Evolutionary conservation across 2,113 vertebrate genomes (phyloP).

Genomic region (Ceyx melanurus): DNA sequence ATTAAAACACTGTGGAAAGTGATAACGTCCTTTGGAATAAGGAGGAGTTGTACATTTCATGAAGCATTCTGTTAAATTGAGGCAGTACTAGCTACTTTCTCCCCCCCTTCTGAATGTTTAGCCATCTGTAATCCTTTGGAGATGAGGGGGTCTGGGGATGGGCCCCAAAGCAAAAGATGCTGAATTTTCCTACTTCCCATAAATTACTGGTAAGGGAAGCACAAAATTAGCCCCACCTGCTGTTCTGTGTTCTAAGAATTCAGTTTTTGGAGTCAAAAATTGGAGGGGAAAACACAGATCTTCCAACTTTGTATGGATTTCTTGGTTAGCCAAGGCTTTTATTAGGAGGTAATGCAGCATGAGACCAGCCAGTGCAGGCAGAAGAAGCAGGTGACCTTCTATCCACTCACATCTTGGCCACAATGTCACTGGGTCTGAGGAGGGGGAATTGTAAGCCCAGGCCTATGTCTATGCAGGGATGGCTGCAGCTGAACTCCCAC

Average conservation of each 20-base stretch:
- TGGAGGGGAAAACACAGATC: neutral
- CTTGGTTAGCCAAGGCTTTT: neutral
- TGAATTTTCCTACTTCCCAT: neutral
- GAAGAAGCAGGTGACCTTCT: neutral
- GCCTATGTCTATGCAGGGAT: neutral
- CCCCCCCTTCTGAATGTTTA: neutral
- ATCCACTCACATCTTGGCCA: neutral
- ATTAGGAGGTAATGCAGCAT: neutral
- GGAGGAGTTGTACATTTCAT: neutral
- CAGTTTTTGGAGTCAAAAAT: neutral
- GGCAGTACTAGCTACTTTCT: neutral
- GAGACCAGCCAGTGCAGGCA: neutral
- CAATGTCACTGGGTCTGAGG: neutral
- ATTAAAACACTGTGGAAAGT: conserved; percentile 6
- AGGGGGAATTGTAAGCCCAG: neutral
- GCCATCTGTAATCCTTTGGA: neutral
- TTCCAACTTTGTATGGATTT: neutral
- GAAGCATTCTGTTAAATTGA: neutral
- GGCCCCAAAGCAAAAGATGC: neutral
- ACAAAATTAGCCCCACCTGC: neutral
- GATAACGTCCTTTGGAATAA: conserved; percentile 15
- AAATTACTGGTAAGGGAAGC: neutral
- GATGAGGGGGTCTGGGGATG: neutral
- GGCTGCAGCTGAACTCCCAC: neutral
- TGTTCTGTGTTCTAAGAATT: neutral